Evolutionary conservation across 2,888 invertebrate species (phyloP), one percentile per base, ranked within the genome.

Genomic region (Panorpa germanica): DNA sequence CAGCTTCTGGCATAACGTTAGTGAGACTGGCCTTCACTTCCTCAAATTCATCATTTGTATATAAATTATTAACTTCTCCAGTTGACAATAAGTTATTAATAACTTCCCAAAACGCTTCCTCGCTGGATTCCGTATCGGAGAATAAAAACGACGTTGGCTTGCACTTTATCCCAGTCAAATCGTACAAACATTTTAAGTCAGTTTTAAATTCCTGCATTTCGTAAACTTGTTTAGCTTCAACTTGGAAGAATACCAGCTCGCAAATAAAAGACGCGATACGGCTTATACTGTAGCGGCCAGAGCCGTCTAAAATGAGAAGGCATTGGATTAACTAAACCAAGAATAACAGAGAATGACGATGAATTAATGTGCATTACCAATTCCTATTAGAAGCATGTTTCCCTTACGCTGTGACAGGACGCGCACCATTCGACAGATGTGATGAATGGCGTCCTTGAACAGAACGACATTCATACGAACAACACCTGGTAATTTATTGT

Each of bases 31-130:
- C 28, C 32, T 49, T 50, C 0, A 50, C 28, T 14, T 86, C 85
- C 46, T 88, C 86, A 54, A 88, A 76, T 51, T 90, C 88, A 39
- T 88, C 86, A 1, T 70, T 49, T 46, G 83, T 83, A 47, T 71
- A 88, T 10, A 90, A 59, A 53, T 85, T 86, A 4, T 82, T 68
- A 34, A 90, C 71, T 53, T 88, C 86, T 0, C 86, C 88, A 37
- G 77, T 80, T 47, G 80, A 83, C 33, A 90, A 59, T 51, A 90
- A 65, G 46, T 82, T 88, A 53, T 86, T 88, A 34, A 90, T 66
- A 40, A 88, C 77, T 57, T 88, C 88, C 2, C 88, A 63, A 51
- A 88, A 88, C 7, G 69, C 62, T 43, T 83, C 82, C 37, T 85
- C 81, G 0, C 68, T 73, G 13, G 86, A 72, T 50, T 83, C 86